Conservation (phyloP, 2,113 vertebrate species). For the Gorsachius goisagi region DNA sequence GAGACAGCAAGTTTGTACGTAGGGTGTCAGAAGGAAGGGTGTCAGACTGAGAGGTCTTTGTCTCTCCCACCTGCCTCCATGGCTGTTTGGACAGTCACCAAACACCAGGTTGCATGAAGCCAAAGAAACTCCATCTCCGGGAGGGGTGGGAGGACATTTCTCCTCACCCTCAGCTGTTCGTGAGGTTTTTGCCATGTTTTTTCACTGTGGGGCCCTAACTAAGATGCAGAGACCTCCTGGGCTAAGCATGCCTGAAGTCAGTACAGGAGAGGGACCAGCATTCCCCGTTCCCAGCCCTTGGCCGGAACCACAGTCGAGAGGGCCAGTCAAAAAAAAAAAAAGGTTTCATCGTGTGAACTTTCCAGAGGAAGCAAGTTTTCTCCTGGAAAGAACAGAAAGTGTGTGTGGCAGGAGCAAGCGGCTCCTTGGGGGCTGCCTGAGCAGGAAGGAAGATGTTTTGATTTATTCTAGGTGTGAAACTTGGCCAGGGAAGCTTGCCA, state of each 20-base stretch:
- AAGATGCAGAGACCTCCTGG: background rate
- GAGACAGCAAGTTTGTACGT: background rate
- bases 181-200: background rate
- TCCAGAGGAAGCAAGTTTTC: slow-evolving; percentile 19
- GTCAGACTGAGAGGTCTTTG: background rate
- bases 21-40: background rate
- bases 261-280: background rate
- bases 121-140: background rate
- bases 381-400: background rate
- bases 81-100: background rate
- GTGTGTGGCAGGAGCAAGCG: background rate
- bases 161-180: background rate
- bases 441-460: slow-evolving; percentile 56
- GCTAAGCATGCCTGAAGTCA: background rate
- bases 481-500: slow-evolving; percentile 28
- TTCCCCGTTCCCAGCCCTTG: background rate
- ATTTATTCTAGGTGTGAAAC: slow-evolving; percentile 56
- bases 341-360: background rate
- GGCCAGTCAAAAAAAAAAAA: background rate
- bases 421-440: slow-evolving; percentile 1
- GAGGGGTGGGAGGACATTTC: background rate
- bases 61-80: background rate
- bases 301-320: accelerated
- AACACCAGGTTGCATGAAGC: background rate
- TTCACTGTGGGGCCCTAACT: background rate